Conservation (phyloP, 2,888 invertebrate genomes). For the Zygothrica quintamaculata region DNA sequence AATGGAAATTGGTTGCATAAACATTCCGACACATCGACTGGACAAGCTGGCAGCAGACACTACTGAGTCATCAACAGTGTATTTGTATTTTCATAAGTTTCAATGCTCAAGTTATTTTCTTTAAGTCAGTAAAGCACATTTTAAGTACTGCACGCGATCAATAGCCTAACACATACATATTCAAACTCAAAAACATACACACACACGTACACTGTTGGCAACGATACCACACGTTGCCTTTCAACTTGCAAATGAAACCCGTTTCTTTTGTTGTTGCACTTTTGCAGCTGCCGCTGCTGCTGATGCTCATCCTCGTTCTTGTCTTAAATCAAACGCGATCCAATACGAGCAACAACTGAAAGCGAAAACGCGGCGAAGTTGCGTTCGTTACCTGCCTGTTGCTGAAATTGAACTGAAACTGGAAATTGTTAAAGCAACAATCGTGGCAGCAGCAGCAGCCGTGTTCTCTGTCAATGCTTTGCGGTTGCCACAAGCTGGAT, state of each 20-base stretch:
- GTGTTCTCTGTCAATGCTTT: slow-evolving; percentile 31
- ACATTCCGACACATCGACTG: slow-evolving; percentile 42
- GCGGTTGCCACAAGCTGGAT: slow-evolving; percentile 47
- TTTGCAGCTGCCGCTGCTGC: slow-evolving; percentile 68
- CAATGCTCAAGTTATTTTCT: slow-evolving; percentile 29
- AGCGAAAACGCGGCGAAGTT: slow-evolving; percentile 53
- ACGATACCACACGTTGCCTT: slow-evolving; percentile 32
- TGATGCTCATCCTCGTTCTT: slow-evolving; percentile 65
- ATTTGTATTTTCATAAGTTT: slow-evolving; percentile 27
- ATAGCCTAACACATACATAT: slow-evolving; percentile 25
- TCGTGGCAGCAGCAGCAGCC: slow-evolving; percentile 14
- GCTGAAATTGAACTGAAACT: slow-evolving; percentile 80
- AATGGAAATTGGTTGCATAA: slow-evolving; percentile 72
- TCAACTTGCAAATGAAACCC: slow-evolving; percentile 65
- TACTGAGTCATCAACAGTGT: slow-evolving; percentile 60
- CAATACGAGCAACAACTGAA: slow-evolving; percentile 55
- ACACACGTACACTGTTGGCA: slow-evolving; percentile 14
- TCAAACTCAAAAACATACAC: slow-evolving; percentile 31
- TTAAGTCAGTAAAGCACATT: slow-evolving; percentile 28
- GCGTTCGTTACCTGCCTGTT: slow-evolving; percentile 69
- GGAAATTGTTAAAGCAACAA: slow-evolving; percentile 64
- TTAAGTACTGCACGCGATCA: slow-evolving; percentile 13
- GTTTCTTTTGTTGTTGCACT: slow-evolving; percentile 64
- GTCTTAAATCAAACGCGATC: slow-evolving; percentile 51
- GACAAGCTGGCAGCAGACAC: slow-evolving; percentile 26